A percentile compares a stretch with the other conserved stretches of the same genome.
Evolutionary conservation across 2,797 vertebrate genomes (phyloP).

Genomic region (Danio jaintianensis): DNA sequence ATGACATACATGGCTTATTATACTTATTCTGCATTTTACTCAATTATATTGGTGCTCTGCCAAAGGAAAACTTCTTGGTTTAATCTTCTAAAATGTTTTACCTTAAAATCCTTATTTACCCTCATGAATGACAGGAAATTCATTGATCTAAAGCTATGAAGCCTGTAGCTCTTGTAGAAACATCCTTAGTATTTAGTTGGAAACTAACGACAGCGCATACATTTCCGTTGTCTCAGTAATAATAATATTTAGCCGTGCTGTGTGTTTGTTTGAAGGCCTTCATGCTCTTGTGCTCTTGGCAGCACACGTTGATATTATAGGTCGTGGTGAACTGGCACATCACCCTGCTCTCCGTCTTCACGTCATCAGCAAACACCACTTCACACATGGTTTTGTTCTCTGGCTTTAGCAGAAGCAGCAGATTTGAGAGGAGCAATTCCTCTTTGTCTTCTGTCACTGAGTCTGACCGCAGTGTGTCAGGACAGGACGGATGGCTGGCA

Average conservation of each 20-base stretch:
- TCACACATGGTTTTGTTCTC: background rate
- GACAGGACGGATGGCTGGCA: background rate
- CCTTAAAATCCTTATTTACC: background rate
- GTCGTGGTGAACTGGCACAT: conserved; percentile 47
- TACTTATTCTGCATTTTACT: background rate
- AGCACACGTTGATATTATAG: conserved; percentile 34
- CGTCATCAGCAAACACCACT: conserved; percentile 2
- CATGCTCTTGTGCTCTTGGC: conserved; percentile 20
- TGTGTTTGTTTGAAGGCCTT: conserved; percentile 21
- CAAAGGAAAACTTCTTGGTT: background rate
- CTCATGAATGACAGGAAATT: background rate
- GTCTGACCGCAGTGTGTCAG: conserved; percentile 1
- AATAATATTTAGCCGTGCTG: background rate
- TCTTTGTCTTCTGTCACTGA: background rate
- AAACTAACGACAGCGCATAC: background rate
- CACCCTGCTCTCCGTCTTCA: background rate
- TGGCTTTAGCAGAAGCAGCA: background rate
- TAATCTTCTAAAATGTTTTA: background rate
- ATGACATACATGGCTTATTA: background rate
- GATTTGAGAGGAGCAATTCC: background rate
- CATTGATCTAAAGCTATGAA: background rate
- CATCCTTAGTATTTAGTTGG: background rate
- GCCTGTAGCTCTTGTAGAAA: background rate
- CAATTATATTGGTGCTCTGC: background rate
- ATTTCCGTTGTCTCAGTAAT: background rate